Base-by-base conservation (phyloP, 2,113 vertebrate genomes). In the Lasiurus cinereus region DNA sequence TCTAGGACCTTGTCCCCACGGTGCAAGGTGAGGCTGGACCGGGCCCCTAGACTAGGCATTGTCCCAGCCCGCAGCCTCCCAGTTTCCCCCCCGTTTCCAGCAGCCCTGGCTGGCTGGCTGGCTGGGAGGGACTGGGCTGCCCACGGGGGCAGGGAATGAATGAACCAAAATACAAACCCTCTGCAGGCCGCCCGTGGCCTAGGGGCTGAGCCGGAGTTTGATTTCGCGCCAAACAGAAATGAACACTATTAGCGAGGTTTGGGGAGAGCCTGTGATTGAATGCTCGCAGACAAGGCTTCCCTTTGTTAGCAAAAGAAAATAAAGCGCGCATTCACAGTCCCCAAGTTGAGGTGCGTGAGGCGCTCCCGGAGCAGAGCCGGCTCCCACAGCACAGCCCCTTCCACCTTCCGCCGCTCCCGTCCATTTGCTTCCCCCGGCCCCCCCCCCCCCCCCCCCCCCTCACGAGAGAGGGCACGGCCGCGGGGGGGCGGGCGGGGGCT, bases 281-380 rank as follows among this genome's bases (percentile, higher is more conserved):
- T 94, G 98, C 97, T 98, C 97, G 96, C 98, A 98, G 98, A 98
- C 98, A 98, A 98, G 98, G 97, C 97, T 98, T 98, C 98, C 97
- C 98, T 97, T 97, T 97, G 97, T 97, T 96, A 90, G 95, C 97
- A 96, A 97, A 98, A 97, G 98, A 98, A 98, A 98, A 98, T 98
- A 98, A 98, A 98, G 98, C 97, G 48, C 97, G 97, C 97, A 93
- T 98, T 98, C 97, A 98, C 97, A 96, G 97, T 96, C 97, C 96
- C 96, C 96, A 97, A 98, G 96, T 98, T 98, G 95, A 97, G 97
- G 98, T 98, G 97, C 59, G 3, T n/a, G 36, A 80, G 64, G 70
- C 82, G 74, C 79, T 91, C 85, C 62, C 22, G 0, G 27, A 94
- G 64, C 56, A 13, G 67, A 92, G 86, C 52, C 1, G 12, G 29